Conservation (phyloP, 2,888 invertebrate species). For the Ctenicera cuprea region DNA sequence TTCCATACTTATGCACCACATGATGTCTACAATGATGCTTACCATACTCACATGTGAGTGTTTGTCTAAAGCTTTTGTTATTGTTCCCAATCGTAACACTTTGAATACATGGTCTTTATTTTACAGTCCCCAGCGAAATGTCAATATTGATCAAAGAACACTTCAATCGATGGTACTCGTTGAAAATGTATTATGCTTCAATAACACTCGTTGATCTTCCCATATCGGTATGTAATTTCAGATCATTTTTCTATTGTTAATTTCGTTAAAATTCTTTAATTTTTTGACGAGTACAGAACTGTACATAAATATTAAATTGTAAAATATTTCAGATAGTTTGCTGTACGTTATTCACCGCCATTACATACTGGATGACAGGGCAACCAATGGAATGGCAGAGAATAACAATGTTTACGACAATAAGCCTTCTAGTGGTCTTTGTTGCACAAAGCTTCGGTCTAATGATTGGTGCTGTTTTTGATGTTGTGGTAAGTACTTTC, state of each 20-base stretch:
- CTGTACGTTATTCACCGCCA: slow-evolving; percentile 81
- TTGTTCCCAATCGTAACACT: not conserved
- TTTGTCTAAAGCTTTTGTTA: not conserved
- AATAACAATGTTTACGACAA: slow-evolving; percentile 89
- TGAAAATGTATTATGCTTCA: slow-evolving; percentile 87
- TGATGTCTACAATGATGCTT: slow-evolving; percentile 94
- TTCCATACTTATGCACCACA: slow-evolving; percentile 94
- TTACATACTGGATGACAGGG: slow-evolving; percentile 92
- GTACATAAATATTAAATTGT: too few species aligned
- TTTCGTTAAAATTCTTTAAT: too few species aligned
- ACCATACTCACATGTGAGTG: slow-evolving; percentile 89
- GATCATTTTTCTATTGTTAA: not conserved
- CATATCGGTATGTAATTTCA: slow-evolving; percentile 78
- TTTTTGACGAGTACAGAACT: too few species aligned
- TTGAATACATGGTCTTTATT: slow-evolving; percentile 11
- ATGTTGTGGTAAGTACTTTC: slow-evolving; percentile 83
- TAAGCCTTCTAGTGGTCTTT: slow-evolving; percentile 88
- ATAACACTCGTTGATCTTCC: slow-evolving; percentile 87
- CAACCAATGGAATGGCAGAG: slow-evolving; percentile 89
- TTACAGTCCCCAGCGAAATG: slow-evolving; percentile 88
- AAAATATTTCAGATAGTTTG: slow-evolving; percentile 78
- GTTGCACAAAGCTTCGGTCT: slow-evolving; percentile 95
- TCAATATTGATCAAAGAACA: slow-evolving; percentile 88
- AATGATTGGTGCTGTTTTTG: slow-evolving; percentile 92
- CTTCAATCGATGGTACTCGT: slow-evolving; percentile 92